Evolutionary conservation across 1,140 invertebrate genomes (phyloP).

Genomic region (Diplogasteroides magnus): DNA sequence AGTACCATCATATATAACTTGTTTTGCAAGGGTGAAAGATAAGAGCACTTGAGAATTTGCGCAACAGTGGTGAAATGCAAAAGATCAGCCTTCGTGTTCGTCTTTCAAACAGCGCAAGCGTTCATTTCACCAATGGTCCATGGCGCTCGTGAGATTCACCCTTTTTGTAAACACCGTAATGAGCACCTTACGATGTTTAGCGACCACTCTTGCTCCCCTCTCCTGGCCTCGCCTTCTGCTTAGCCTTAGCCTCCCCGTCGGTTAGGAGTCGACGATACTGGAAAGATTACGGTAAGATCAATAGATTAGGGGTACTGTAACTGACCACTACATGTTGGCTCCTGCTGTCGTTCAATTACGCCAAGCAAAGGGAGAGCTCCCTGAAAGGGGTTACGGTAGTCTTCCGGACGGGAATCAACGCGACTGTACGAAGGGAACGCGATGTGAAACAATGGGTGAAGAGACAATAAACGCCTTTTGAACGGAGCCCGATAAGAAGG

Average conservation of each 20-base stretch:
- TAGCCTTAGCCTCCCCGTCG: not conserved
- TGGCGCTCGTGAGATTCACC: not conserved
- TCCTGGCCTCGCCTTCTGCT: not conserved
- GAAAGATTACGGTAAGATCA: not conserved
- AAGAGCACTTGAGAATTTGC: not conserved
- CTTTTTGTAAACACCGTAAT: not conserved
- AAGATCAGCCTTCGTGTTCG: too few relatives aligned
- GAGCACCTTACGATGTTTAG: too few relatives aligned
- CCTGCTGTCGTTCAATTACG: not conserved
- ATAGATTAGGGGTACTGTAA: not conserved
- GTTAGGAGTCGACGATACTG: not conserved
- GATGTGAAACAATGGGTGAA: not conserved
- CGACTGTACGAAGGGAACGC: too few relatives aligned
- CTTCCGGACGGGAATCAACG: too few relatives aligned
- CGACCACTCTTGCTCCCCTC: not conserved
- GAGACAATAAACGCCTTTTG: too few relatives aligned
- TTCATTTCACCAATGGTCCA: not conserved
- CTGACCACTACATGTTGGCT: not conserved
- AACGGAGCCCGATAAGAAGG: not conserved
- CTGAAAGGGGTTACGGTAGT: slow-evolving; percentile 6
- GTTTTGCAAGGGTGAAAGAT: too few relatives aligned
- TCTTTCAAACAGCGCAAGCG: not conserved
- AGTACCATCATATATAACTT: too few relatives aligned
- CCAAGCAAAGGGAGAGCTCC: not conserved
- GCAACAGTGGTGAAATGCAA: too few relatives aligned